Evolutionary conservation across 1,140 invertebrate genomes (phyloP), one percentile per base, ranked within the genome.

Genomic region (Aphelenchoides fujianensis): DNA sequence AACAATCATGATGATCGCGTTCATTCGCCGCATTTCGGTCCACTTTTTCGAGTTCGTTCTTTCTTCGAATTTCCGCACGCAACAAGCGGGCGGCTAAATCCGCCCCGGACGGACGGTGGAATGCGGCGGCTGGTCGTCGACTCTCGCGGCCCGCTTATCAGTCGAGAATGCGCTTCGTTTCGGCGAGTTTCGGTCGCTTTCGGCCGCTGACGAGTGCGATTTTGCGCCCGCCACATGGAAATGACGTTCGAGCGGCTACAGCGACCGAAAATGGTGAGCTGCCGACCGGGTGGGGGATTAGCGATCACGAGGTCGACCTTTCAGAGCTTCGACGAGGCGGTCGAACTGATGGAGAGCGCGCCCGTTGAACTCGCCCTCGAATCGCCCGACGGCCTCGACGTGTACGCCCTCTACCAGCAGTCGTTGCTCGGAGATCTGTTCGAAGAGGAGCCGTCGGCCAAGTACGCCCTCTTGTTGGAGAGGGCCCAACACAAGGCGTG

Each of bases 401-500:
- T 59, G 19, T 59, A 59, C 55, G 55, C 55, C 7, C 55, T 59
- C 7, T 32, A 23, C 28, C 5, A 59, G 7, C 55, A 59, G 55
- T 5, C 19, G 5, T 32, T 59, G 5, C 7, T 59, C 5, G 55
- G 55, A 16, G 55, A 59, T 32, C 7, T 30, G 28, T 59, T 5
- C 5, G 55, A 59, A 30, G 23, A 59, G 23, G 19, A 5, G 19
- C 5, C 5, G 34, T 7, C 19, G 7, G 34, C 28, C 5, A 59
- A 59, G 23, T 59, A 59, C 55, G 5, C 55, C 5, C 7, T 5
- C 19, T 59, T 59, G 19, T 19, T 59, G 5, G 55, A 59, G 34
- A 5, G 55, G 7, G 5, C 7, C 27, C 55, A 59, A 59, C 7
- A 5, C 19, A 59, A 59, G 19, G 55, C 55, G 55, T 59, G 55